Evolutionary conservation across 2,888 invertebrate species (phyloP), one percentile per base, ranked within the genome.

Genomic region (Lymantria dispar): DNA sequence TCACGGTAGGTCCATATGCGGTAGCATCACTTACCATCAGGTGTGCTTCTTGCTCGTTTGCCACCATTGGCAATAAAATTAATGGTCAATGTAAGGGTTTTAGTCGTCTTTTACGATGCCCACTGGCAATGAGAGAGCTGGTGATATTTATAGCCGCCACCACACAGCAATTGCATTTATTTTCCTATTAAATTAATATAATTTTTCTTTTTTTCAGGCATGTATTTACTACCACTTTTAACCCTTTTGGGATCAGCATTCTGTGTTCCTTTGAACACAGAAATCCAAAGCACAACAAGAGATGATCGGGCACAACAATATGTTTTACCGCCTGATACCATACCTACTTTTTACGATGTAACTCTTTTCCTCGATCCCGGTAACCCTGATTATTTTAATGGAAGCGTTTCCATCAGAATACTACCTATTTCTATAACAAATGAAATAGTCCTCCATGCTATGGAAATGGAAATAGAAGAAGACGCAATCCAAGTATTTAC

Each of bases 311-410:
- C 68, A 0, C 77, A 72, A 0, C 63, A 54, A 29, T 94, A 93
- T 72, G 86, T 92, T 0, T 80, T 95, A 9, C 94, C 94, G 0
- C 80, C 77, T 0, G 84, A 83, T 33, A 83, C 93, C 0, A 68
- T 65, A n/a, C 94, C 94, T 0, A 78, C 75, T 0, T 84, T 85
- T 58, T 95, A 94, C 66, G 83, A 83, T 13, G 83, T 94, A 11
- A 72, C 72, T 11, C 74, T 94, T 0, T 83, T 71, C 45, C 83
- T 94, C 0, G 70, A 92, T 45, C 87, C 94, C 0, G 73, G 76
- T 15, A 74, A 83, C 5, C 72, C 72, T 0, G 80, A 79, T 29
- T 80, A 56, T 38, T 93, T 93, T 68, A 68, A 60, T 0, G 93
- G 93, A 0, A 70, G 74, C 8, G 92, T 92, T 1, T 68, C 73